Base-by-base conservation (phyloP, 2,888 invertebrate species). In the Anthophora plumipes region DNA sequence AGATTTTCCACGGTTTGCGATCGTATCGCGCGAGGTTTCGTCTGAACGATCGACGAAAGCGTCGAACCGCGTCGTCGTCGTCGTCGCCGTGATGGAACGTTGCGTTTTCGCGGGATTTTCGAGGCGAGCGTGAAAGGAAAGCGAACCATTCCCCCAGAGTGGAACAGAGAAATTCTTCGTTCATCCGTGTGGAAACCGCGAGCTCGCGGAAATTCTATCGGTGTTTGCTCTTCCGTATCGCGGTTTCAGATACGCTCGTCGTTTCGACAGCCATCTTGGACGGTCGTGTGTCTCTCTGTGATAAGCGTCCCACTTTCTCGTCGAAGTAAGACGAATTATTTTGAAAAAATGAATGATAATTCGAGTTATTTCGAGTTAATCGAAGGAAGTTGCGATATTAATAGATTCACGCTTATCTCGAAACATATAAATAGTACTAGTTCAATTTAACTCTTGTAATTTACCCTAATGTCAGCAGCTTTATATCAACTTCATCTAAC, bases 141-240 rank as follows among this genome's bases (percentile, higher is more conserved):
- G 54, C 66, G 67, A 64, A 20, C 63, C 46, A 31, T n/a, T 52
- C 22, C 63, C 25, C 31, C n/a, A n/a, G 31, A 31, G 31, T 1
- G 22, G 52, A 66, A 70, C 72, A 82, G 79, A 85, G 84, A 85
- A 85, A 85, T 74, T 82, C 82, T 80, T 77, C 80, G 80, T 70
- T 77, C 82, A 74, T 82, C 80, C 84, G 79, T 84, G 79, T 76
- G 82, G 73, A 79, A 82, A 48, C 68, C 64, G 52, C 60, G 75
- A n/a, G 50, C 71, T 85, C 61, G 61, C 72, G 85, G 85, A 85
- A 85, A 82, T 85, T 76, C 82, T 80, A 85, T 84, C 71, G 60
- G 54, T 68, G 73, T 85, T 61, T 84, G 54, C 79, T 77, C 67
- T 85, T 76, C 72, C 84, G 71, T 82, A 72, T 82, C 85, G 82